Conservation (phyloP, 37 sponge, comb jelly and placozoan genomes). For the Hexactinellida sp. region DNA sequence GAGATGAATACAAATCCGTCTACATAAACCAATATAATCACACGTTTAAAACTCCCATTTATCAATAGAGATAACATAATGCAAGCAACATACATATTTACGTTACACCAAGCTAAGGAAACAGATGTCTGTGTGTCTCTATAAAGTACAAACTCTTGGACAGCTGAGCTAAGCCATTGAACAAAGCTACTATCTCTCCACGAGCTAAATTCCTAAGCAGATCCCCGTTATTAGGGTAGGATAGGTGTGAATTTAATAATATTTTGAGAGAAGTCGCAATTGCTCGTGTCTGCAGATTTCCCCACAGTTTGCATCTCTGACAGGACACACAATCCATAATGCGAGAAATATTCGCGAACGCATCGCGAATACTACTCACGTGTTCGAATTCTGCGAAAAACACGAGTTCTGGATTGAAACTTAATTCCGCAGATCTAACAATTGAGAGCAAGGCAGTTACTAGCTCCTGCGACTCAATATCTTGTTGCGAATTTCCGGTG, state of each 20-base stretch:
- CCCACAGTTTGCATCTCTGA: conserved; percentile 91
- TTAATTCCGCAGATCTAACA: conserved; percentile 36
- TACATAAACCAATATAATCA: no score
- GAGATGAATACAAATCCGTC: no score
- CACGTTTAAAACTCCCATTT: background rate
- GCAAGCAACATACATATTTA: background rate
- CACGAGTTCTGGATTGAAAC: background rate
- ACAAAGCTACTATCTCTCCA: conserved; percentile 69
- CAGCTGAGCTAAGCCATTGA: conserved; percentile 66
- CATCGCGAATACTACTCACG: background rate
- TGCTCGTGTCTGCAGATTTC: conserved; percentile 74
- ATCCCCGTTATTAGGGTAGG: background rate
- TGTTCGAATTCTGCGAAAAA: background rate
- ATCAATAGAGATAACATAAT: background rate
- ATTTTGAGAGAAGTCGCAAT: conserved; percentile 90
- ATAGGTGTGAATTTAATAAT: conserved; percentile 49
- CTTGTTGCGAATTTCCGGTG: conserved; percentile 58
- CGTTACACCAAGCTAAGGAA: background rate
- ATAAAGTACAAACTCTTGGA: background rate
- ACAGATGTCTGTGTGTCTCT: background rate
- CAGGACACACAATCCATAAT: conserved; percentile 99
- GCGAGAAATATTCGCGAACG: conserved; percentile 80
- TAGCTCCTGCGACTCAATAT: conserved; percentile 28
- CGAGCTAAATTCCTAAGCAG: conserved; percentile 23
- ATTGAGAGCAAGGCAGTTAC: conserved; percentile 21